A percentile compares a stretch with the other conserved stretches of the same genome.
These are phyloP conservation scores for Pogonognathellus flavescens DNA, from an alignment of 1,140 invertebrate species.

Conservation along the genomic window DNA sequence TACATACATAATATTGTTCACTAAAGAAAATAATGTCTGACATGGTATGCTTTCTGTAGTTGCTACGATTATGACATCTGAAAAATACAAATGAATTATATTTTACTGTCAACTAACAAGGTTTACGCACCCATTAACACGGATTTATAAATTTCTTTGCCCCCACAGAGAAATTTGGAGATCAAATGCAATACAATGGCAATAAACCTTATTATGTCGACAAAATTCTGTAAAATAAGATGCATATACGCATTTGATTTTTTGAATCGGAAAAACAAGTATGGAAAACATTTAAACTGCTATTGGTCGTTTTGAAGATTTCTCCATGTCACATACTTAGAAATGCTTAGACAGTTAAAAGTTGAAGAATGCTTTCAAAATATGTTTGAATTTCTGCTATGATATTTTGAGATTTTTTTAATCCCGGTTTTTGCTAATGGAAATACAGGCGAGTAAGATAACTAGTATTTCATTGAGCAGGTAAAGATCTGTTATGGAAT, in stretches of 20 bases:
- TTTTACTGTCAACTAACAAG: neutral
- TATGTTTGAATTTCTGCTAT: neutral
- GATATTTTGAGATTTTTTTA: constrained; percentile 36
- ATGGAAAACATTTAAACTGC: neutral
- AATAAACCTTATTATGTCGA: neutral
- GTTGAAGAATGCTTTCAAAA: neutral
- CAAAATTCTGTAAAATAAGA: constrained; percentile 1
- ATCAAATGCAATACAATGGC: neutral
- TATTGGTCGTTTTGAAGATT: neutral
- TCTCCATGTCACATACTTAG: neutral
- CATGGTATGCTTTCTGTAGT: too few species aligned
- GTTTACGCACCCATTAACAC: neutral
- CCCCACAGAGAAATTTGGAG: constrained; percentile 19
- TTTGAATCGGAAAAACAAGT: constrained; percentile 18
- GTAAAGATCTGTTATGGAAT: constrained; percentile 34
- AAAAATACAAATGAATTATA: too few species aligned
- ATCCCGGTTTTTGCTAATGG: constrained; percentile 47
- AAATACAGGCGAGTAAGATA: neutral
- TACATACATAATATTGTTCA: too few species aligned
- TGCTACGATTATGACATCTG: neutral
- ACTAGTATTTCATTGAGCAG: neutral
- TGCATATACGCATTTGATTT: constrained; percentile 5
- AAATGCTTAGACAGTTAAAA: neutral
- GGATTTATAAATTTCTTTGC: neutral
- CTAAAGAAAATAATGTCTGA: too few species aligned